Percentiles rank a stretch among this genome's conserved stretches.
Conservation (phyloP, 2,797 vertebrate genomes). For the Hippoglossus hippoglossus region DNA sequence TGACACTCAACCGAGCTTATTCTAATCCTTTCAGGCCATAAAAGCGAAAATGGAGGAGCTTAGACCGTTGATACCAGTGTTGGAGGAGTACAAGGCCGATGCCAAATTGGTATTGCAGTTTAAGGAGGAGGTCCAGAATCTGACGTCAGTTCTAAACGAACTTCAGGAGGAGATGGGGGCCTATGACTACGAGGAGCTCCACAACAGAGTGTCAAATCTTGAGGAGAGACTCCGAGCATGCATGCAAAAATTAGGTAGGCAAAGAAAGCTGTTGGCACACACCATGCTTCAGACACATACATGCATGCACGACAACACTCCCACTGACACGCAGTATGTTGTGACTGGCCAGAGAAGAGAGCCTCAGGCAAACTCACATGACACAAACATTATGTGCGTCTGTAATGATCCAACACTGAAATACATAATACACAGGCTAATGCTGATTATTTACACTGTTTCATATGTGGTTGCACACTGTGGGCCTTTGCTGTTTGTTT, state of each 20-base stretch:
- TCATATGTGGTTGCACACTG: neutral
- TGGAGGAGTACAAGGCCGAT: constrained; percentile 99
- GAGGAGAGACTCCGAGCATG: constrained; percentile 99
- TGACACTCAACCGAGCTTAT: constrained; percentile 98
- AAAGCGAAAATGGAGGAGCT: constrained; percentile 99
- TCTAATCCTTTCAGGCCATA: constrained; percentile 97
- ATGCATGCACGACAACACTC: constrained; percentile 46
- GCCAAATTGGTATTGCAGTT: constrained; percentile 99
- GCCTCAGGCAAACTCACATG: constrained; percentile 59
- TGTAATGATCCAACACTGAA: neutral
- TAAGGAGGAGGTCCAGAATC: constrained; percentile 99
- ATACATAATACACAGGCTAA: constrained; percentile 16
- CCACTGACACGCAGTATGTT: constrained; percentile 44
- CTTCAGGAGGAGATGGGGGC: constrained; percentile 99
- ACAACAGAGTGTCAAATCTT: constrained; percentile 98
- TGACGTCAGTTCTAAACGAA: constrained; percentile 98
- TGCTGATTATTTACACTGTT: neutral
- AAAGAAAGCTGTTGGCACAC: constrained; percentile 82
- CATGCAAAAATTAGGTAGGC: constrained; percentile 99
- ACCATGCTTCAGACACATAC: constrained; percentile 65
- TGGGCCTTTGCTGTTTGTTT: neutral
- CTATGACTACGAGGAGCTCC: constrained; percentile 99
- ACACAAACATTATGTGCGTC: constrained; percentile 42
- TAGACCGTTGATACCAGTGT: constrained; percentile 99
- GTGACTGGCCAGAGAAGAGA: constrained; percentile 46